A percentile compares a stretch with the other conserved stretches of the same genome.
These are phyloP conservation scores for Pomatostomus ruficeps DNA, from an alignment of 2,113 vertebrate species.

Conservation along the genomic window DNA sequence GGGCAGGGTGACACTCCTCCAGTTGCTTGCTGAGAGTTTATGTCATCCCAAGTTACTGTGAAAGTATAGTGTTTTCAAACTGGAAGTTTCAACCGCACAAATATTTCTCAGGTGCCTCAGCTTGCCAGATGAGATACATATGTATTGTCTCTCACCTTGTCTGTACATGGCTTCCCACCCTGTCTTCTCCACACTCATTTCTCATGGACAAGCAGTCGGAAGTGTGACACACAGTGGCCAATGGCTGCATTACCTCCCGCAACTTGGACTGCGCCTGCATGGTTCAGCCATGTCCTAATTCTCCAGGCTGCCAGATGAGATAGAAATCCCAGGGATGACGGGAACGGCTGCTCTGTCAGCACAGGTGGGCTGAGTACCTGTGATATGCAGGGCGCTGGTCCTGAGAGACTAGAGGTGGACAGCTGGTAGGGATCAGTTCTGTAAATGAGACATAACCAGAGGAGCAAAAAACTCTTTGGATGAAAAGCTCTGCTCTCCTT, in stretches of 20 bases:
- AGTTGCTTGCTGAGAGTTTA: background rate
- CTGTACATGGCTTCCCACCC: background rate
- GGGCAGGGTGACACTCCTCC: background rate
- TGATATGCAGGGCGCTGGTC: background rate
- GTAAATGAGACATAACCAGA: background rate
- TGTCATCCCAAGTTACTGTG: background rate
- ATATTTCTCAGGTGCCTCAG: background rate
- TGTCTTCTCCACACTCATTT: background rate
- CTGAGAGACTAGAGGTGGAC: background rate
- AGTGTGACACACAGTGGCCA: fast-evolving
- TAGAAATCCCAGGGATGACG: background rate
- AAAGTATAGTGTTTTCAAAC: background rate
- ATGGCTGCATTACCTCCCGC: background rate
- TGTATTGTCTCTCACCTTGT: background rate
- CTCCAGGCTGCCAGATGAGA: background rate
- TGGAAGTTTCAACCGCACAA: background rate
- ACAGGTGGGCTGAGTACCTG: background rate
- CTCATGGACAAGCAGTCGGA: background rate
- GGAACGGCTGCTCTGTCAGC: background rate
- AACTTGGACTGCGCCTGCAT: background rate
- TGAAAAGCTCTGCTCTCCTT: background rate
- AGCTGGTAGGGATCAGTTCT: background rate
- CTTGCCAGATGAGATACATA: background rate
- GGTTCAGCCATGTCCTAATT: background rate
- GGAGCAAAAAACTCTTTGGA: background rate